phyloP scores from a whole-genome alignment of 2,797 vertebrate species.

The Sparus aurata region DNA sequence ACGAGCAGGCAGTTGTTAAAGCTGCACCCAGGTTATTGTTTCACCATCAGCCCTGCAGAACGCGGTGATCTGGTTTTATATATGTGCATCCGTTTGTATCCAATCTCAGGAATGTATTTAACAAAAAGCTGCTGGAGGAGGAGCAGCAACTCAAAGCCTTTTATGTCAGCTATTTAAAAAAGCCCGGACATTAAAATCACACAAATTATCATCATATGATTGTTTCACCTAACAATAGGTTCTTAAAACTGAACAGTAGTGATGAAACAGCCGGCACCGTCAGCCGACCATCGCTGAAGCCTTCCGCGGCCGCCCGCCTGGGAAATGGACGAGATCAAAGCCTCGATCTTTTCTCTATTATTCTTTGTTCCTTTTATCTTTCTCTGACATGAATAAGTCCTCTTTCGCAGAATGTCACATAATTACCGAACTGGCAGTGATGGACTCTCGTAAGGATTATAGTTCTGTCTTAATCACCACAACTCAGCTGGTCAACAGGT shows the following conservation, averaged over 20 bases:
- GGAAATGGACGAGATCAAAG: constrained; percentile 39
- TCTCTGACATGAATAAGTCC: constrained; percentile 20
- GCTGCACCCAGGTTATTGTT: not conserved
- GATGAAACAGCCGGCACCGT: not conserved
- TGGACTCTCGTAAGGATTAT: constrained; percentile 33
- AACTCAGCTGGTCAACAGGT: constrained; percentile 18
- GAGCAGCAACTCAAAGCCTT: too few relatives aligned
- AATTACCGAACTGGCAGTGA: constrained; percentile 21
- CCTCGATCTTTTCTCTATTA: constrained; percentile 6
- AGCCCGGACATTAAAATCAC: too few relatives aligned
- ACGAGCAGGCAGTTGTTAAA: not conserved
- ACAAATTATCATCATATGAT: too few relatives aligned
- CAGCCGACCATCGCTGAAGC: not conserved
- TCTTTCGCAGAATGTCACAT: constrained; percentile 13
- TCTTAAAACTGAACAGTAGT: not conserved
- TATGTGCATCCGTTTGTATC: too few relatives aligned
- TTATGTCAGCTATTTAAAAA: too few relatives aligned
- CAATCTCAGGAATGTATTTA: too few relatives aligned
- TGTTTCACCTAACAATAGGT: not conserved
- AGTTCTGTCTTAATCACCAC: constrained; percentile 20
- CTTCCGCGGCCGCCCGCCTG: not conserved
- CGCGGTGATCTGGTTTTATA: too few relatives aligned
- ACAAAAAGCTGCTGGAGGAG: too few relatives aligned
- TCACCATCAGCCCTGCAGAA: too few relatives aligned
- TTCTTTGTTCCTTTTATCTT: constrained; percentile 29